Base-by-base conservation (phyloP, 2,888 invertebrate species). In the Rhaphigaster nebulosa region DNA sequence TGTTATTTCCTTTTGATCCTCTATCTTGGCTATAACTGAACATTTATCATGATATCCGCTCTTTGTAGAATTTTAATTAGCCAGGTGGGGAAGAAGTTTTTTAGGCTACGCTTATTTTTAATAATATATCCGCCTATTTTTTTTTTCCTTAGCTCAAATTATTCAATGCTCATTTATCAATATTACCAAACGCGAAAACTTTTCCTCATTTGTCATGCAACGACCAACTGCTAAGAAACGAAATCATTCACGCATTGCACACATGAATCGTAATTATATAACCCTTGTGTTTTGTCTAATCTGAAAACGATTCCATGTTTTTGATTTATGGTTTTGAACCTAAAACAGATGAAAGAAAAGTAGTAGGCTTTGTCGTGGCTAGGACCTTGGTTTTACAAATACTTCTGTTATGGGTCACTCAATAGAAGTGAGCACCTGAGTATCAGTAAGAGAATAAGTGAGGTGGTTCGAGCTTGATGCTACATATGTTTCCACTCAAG, bases 31-130 rank as follows among this genome's bases (percentile, higher is more conserved):
- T 41, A 45, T 84, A 84, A 84, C 45, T n/a, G 45, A n/a, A 45
- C 84, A 84, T 84, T 84, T 84, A 84, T 84, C 84, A 84, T n/a
- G 84, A 84, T 84, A 84, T 84, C 84, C 45, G n/a, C 84, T 45
- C 84, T 84, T 84, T 45, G 84, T 84, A 45, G 84, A 84, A 84
- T 84, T 84, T 84, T 84, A 84, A 84, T 84, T 84, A 84, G 84
- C 84, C 84, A 84, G 45, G 45, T 84, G 84, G 84, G n/a, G 20
- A 76, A 76, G 34, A 23, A 34, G 34, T 65, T 76, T 38, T 76
- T 76, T 76, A 76, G 34, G 70, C 34, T 8, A 38, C 23, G 13
- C 15, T 45, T 76, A 76, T 76, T 76, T 76, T 76, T 76, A 76
- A 76, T 76, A 76, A 20, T 38, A 76, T 38, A 38, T 20, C 20